Evolutionary conservation across 2,113 vertebrate genomes (phyloP), one percentile per base, ranked within the genome.

Genomic region (Cnemophilus loriae): DNA sequence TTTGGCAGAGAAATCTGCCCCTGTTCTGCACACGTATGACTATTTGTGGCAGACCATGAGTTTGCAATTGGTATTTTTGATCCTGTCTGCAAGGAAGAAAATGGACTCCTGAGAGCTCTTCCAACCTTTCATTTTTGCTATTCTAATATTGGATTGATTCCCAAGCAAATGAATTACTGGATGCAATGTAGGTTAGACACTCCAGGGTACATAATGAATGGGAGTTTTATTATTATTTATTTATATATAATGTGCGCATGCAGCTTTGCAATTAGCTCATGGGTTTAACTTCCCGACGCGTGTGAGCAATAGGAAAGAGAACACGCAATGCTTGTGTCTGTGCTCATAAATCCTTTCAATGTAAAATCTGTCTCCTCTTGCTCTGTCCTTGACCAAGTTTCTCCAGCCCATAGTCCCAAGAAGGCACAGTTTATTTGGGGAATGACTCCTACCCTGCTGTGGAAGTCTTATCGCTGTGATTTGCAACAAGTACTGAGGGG

Each of bases 161-260:
- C 83, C 88, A 94, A 85, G 83, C 60, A 96, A 96, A 94, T 92
- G 76, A 94, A 90, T 95, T 90, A 87, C 76, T 84, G 76, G 60
- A 91, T 93, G 80, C 20, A 88, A 71, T 27, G 56, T 69, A 92
- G 90, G 88, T 96, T 92, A 94, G 90, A 90, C 71, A 81, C 80
- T 93, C 76, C 76, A 95, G 76, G 60, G 56, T 90, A 96, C 41
- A 56, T 90, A 93, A 96, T 71, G 65, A 96, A 93, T 89, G 76
- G 32, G 21, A 1, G 2, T 3, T 33, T 88, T 94, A 86, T 94
- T 95, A 84, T 92, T 96, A 89, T 84, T 90, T 96, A 67, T 86
- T 88, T 78, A 86, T 22, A 44, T 42, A 89, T 89, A 91, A 78
- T 63, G 17, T 16, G 39, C 56, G 52, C 16, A 1, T 67, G 60